phyloP scores from a whole-genome alignment of 2,797 vertebrate species.

The Peromyscus attwateri region DNA sequence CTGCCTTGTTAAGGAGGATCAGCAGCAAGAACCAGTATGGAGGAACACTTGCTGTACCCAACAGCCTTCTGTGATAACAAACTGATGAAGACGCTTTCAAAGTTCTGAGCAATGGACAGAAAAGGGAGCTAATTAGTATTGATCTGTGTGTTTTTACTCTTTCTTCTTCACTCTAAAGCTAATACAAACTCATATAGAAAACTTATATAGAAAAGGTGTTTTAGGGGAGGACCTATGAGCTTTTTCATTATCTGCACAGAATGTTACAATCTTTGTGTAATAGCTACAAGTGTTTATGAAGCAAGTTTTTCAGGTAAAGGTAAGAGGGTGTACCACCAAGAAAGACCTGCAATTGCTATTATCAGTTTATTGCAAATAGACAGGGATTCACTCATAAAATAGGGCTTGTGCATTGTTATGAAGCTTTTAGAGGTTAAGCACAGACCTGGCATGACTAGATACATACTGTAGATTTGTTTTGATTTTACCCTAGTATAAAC shows the following conservation, averaged over 20 bases:
- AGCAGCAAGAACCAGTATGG: neutral
- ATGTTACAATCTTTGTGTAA: slow-evolving; percentile 52
- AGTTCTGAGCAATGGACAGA: neutral
- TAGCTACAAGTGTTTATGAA: slow-evolving; percentile 36
- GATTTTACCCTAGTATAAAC: neutral
- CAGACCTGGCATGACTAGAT: neutral
- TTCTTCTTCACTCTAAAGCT: neutral
- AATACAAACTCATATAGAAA: neutral
- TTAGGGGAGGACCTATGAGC: neutral
- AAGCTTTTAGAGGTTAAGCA: neutral
- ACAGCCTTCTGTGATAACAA: neutral
- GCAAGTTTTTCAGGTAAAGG: neutral
- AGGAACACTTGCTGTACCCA: neutral
- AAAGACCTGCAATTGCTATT: neutral
- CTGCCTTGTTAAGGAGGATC: neutral
- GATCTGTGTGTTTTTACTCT: neutral
- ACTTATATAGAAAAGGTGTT: neutral
- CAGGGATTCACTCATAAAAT: neutral
- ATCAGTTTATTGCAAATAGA: neutral
- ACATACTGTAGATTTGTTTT: neutral
- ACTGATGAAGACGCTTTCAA: neutral
- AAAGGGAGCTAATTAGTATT: slow-evolving; percentile 6
- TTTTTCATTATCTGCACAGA: neutral
- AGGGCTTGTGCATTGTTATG: neutral
- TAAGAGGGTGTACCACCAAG: slow-evolving; percentile 1